These are phyloP conservation scores for Apocrypta bakeri DNA, from an alignment of 1,140 invertebrate genomes.

Conservation along the genomic window DNA sequence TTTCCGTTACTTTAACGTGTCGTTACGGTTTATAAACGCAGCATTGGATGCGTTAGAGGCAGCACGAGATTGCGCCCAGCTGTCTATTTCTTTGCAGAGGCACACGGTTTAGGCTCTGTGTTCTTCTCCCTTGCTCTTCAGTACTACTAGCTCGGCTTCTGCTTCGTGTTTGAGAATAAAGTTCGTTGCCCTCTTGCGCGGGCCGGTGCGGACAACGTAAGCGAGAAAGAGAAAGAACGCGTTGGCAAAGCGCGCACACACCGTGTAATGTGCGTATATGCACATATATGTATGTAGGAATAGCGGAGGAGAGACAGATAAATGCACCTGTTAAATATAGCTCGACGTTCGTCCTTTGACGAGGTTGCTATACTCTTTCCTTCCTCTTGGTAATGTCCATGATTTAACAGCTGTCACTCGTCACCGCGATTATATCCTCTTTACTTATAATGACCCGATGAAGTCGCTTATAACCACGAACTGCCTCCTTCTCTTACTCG, in stretches of 20 bases:
- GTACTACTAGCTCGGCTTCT: background rate
- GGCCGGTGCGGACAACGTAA: background rate
- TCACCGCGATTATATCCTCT: conserved; percentile 13
- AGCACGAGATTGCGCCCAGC: conserved; percentile 1
- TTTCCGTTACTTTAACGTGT: conserved; percentile 70
- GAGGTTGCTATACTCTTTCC: conserved; percentile 14
- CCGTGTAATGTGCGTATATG: background rate
- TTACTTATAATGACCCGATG: conserved; percentile 30
- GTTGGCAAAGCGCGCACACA: background rate
- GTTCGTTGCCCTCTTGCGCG: conserved; percentile 47
- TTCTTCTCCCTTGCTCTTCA: background rate
- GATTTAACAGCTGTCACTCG: conserved; percentile 40
- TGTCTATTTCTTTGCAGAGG: background rate
- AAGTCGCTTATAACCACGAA: conserved; percentile 6
- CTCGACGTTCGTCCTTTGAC: conserved; percentile 28
- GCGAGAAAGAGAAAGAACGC: background rate
- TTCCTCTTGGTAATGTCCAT: background rate
- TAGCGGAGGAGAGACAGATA: background rate
- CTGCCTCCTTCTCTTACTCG: background rate
- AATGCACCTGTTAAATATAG: background rate
- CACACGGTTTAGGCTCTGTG: background rate
- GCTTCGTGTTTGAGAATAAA: background rate
- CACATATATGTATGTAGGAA: background rate
- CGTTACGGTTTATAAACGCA: conserved; percentile 71
- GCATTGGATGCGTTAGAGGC: conserved; percentile 67